Percentiles rank a stretch among this genome's conserved stretches.
Evolutionary conservation across 2,113 vertebrate genomes (phyloP).

Genomic region (Amia ocellicauda): DNA sequence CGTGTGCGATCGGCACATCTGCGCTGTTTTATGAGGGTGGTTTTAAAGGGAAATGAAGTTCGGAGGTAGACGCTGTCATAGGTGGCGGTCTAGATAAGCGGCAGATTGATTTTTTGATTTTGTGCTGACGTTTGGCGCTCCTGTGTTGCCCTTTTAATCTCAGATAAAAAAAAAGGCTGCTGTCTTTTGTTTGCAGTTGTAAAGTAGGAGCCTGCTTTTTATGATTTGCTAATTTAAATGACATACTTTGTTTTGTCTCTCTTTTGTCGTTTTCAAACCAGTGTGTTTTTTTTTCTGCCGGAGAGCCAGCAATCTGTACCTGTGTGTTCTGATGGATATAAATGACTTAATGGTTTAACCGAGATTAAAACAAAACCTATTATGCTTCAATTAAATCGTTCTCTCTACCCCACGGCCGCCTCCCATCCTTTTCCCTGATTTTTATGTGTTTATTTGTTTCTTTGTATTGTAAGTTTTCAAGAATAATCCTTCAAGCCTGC

Average conservation of each 20-base stretch:
- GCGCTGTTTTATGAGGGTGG: not conserved
- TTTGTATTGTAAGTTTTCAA: not conserved
- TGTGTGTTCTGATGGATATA: constrained; percentile 19
- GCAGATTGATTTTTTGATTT: constrained; percentile 47
- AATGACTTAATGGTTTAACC: constrained; percentile 23
- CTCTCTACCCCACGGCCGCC: not conserved
- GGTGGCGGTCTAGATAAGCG: constrained; percentile 35
- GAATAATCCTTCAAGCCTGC: not conserved
- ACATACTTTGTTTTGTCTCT: constrained; percentile 14
- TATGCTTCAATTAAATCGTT: constrained; percentile 34
- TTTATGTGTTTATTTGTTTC: constrained; percentile 22
- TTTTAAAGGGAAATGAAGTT: constrained; percentile 11
- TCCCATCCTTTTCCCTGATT: constrained; percentile 15
- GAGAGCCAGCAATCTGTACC: constrained; percentile 2
- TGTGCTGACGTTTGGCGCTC: constrained; percentile 25
- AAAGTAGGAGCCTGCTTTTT: constrained; percentile 17
- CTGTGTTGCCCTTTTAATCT: constrained; percentile 31
- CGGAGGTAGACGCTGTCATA: constrained; percentile 5
- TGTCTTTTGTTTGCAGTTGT: constrained; percentile 27
- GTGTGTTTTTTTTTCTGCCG: not conserved
- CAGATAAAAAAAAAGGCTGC: constrained; percentile 30
- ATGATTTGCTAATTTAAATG: constrained; percentile 38
- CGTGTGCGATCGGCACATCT: not conserved
- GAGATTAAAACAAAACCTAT: constrained; percentile 32
- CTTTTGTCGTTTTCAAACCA: not conserved